phyloP scores from a whole-genome alignment of 2,113 vertebrate species.

The Hippocampus zosterae region DNA sequence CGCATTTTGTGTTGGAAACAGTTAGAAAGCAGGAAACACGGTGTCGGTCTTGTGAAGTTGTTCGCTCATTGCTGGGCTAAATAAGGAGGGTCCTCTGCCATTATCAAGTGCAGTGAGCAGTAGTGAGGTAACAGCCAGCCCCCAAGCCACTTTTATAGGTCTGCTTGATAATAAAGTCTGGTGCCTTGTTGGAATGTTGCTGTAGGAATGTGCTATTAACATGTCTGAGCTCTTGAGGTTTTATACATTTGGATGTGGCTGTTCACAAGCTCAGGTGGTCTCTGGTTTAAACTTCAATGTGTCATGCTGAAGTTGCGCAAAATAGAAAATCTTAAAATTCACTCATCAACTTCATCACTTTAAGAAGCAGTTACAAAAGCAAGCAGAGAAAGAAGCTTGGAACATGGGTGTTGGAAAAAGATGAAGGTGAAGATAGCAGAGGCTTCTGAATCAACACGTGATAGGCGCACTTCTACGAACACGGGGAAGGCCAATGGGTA shows the following conservation, averaged over 20 bases:
- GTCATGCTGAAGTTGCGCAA: not conserved
- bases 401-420: not conserved
- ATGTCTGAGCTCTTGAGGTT: constrained; percentile 38
- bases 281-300: constrained; percentile 19
- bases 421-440: constrained; percentile 2
- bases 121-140: constrained; percentile 19
- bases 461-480: not conserved
- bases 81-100: constrained; percentile 51
- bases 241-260: constrained; percentile 38
- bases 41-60: constrained; percentile 23
- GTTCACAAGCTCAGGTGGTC: constrained; percentile 4
- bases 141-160: constrained; percentile 50
- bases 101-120: constrained; percentile 48
- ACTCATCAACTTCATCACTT: not conserved
- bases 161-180: constrained; percentile 58
- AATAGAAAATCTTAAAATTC: not conserved
- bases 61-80: constrained; percentile 26
- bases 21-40: not conserved
- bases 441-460: constrained; percentile 32
- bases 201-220: constrained; percentile 36
- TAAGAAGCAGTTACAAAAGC: not conserved
- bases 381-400: too few species aligned
- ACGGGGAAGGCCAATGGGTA: constrained; percentile 52
- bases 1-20: not conserved
- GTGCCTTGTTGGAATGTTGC: constrained; percentile 62